A percentile compares a stretch with the other conserved stretches of the same genome.
These are phyloP conservation scores for Drosophila guanche DNA, from an alignment of 1,140 invertebrate genomes.

Conservation along the genomic window DNA sequence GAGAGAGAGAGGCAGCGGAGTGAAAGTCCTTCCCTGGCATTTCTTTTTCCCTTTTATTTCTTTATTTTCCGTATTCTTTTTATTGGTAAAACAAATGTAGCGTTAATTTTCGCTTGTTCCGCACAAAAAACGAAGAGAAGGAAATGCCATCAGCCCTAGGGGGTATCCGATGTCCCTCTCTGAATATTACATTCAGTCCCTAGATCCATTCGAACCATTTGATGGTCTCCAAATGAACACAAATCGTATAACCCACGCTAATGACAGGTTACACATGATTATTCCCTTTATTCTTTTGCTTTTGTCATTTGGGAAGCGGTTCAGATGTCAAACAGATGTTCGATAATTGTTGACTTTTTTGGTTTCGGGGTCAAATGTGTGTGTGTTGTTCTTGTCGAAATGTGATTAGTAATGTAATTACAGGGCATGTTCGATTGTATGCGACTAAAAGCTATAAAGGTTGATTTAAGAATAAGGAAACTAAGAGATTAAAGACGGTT, in stretches of 20 bases:
- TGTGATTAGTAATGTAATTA: conserved; percentile 7
- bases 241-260: background rate
- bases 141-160: conserved; percentile 52
- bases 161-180: conserved; percentile 22
- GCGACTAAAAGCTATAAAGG: no score
- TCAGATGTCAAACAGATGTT: conserved; percentile 30
- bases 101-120: conserved; percentile 34
- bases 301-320: conserved; percentile 15
- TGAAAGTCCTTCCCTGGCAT: conserved; percentile 4
- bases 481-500: no score
- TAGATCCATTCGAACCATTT: conserved; percentile 37
- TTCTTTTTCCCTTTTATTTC: conserved; percentile 10
- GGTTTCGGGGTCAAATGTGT: conserved; percentile 2
- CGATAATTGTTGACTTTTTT: conserved; percentile 7
- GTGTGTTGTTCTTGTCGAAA: background rate
- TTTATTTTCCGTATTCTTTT: conserved; percentile 23
- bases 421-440: no score
- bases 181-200: conserved; percentile 51
- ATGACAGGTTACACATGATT: no score
- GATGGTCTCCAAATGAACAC: conserved; percentile 30
- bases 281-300: conserved; percentile 1
- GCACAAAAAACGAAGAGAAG: conserved; percentile 23
- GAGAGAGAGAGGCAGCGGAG: background rate
- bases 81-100: conserved; percentile 44
- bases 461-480: no score